These are phyloP conservation scores for Resseliella maxima DNA, from an alignment of 2,888 invertebrate genomes.

Conservation along the genomic window DNA sequence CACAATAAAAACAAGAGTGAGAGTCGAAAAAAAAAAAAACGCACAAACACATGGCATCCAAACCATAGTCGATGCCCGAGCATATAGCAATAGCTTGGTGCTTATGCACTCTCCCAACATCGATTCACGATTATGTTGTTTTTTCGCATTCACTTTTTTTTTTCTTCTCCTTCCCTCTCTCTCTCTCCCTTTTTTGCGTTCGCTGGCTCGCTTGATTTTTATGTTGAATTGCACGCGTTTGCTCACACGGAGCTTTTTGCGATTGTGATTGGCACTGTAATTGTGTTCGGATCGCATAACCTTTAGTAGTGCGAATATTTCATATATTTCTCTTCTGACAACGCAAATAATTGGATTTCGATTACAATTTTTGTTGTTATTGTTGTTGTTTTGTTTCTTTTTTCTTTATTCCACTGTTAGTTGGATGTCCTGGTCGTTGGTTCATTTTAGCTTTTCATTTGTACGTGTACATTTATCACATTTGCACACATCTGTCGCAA, in stretches of 20 bases:
- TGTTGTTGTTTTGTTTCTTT: neutral
- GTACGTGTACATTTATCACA: neutral
- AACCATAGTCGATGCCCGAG: neutral
- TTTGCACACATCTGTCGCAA: neutral
- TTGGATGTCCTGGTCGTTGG: too few species aligned
- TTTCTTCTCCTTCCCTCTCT: neutral
- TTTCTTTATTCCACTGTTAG: too few species aligned
- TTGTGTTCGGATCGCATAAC: constrained; percentile 21
- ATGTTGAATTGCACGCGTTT: neutral
- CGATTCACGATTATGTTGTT: neutral
- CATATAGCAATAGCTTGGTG: neutral
- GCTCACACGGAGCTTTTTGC: neutral
- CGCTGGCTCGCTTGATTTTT: too few species aligned
- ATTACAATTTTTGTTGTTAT: neutral
- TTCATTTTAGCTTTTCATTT: too few species aligned
- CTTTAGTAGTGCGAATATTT: constrained; percentile 32
- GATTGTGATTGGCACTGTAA: constrained; percentile 21
- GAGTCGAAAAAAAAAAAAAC: neutral
- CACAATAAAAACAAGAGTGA: neutral
- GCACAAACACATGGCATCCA: too few species aligned
- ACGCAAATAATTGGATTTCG: constrained; percentile 53
- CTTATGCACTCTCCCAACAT: neutral
- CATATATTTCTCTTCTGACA: constrained; percentile 36
- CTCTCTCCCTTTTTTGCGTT: too few species aligned
- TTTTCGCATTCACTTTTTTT: neutral